Conservation (phyloP, 1,140 invertebrate species). For the Aporrectodea caliginosa region DNA sequence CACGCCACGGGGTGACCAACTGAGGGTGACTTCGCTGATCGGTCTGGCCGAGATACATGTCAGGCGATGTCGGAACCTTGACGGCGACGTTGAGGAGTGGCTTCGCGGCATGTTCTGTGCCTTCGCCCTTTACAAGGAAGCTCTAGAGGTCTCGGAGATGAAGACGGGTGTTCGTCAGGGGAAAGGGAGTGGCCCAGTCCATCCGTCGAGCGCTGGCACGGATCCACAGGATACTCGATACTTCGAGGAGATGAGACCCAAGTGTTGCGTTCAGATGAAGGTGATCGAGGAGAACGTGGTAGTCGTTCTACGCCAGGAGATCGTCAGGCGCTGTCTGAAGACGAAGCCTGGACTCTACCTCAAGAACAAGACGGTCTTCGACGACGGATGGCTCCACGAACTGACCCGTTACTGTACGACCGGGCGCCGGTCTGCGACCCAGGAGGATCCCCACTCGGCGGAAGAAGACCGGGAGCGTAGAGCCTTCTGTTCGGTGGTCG, state of each 20-base stretch:
- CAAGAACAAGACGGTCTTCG: neutral
- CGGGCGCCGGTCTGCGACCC: neutral
- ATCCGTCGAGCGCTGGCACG: neutral
- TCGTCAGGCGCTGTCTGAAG: slow-evolving; percentile 4
- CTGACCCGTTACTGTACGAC: slow-evolving; percentile 1
- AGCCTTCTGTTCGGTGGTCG: too few species aligned
- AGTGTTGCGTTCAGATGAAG: slow-evolving; percentile 1
- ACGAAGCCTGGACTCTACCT: neutral
- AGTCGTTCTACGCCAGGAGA: neutral
- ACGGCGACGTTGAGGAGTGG: slow-evolving; percentile 3
- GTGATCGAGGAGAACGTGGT: neutral
- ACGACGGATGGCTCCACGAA: slow-evolving; percentile 16
- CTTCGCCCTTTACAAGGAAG: slow-evolving; percentile 13
- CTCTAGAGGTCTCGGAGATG: neutral
- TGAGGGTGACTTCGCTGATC: neutral
- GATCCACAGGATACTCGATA: neutral
- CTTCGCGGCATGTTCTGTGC: slow-evolving; percentile 13
- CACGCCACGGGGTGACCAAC: neutral
- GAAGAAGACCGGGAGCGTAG: neutral
- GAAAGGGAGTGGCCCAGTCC: neutral
- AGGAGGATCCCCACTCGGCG: neutral
- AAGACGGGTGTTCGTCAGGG: neutral
- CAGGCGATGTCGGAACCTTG: slow-evolving; percentile 5
- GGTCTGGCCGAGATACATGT: slow-evolving; percentile 12
- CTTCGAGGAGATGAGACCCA: neutral